These are phyloP conservation scores for Choreutis nemorana DNA, from an alignment of 2,888 invertebrate genomes.

Conservation along the genomic window DNA sequence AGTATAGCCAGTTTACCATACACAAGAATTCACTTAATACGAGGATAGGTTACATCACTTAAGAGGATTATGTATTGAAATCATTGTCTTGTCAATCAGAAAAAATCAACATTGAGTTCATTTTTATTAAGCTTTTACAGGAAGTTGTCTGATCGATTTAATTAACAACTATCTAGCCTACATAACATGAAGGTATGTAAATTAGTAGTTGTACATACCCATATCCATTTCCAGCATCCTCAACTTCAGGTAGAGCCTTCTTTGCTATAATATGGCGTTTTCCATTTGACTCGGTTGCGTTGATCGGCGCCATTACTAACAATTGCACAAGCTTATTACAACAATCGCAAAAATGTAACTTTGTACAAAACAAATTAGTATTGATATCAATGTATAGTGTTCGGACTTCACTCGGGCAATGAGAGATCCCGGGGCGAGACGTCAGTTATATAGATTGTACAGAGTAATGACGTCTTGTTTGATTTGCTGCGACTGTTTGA, in stretches of 20 bases:
- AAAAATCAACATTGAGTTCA: too few species aligned
- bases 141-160: too few species aligned
- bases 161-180: too few species aligned
- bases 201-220: slow-evolving; percentile 3
- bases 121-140: too few species aligned
- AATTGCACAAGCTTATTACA: too few species aligned
- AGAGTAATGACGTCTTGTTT: slow-evolving; percentile 11
- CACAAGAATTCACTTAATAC: too few species aligned
- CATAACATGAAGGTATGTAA: too few species aligned
- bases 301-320: slow-evolving; percentile 55
- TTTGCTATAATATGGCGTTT: slow-evolving; percentile 35
- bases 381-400: slow-evolving; percentile 24
- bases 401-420: slow-evolving; percentile 42
- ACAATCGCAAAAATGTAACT: slow-evolving; percentile 22
- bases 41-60: too few species aligned
- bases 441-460: slow-evolving; percentile 37
- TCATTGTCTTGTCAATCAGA: too few species aligned
- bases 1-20: too few species aligned
- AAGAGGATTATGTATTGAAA: too few species aligned
- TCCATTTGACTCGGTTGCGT: slow-evolving; percentile 36
- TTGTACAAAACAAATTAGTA: slow-evolving; percentile 15
- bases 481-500: too few species aligned
- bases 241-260: slow-evolving; percentile 44
- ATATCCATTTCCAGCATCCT: slow-evolving; percentile 33
- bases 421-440: slow-evolving; percentile 23